Base-by-base conservation (phyloP, 2,113 vertebrate species). In the Scolopax mira region DNA sequence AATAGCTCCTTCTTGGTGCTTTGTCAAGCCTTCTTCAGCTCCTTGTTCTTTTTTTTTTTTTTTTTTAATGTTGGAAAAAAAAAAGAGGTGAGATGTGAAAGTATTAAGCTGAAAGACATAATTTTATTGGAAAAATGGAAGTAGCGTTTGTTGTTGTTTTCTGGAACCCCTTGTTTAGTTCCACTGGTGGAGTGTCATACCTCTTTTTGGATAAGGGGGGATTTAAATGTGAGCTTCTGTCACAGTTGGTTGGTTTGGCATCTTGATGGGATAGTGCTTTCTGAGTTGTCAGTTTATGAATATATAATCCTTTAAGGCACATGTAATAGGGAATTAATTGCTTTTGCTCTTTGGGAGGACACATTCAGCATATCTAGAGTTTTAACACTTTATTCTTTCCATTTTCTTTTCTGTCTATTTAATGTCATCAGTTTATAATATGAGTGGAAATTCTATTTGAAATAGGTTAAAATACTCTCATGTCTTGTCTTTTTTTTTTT, bases 251-350 rank as follows among this genome's bases (percentile, higher is more conserved):
- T 84, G 41, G 39, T 79, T 94, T 87, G 52, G 65, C 28, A 61
- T 44, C 84, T 87, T 89, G 72, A 93, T 90, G 69, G 72, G 39
- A 71, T 81, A 93, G 79, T 89, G 57, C 33, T 90, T 86, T 92
- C 55, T 2, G 57, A 93, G 69, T 72, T 87, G 73, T 72, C 65
- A 87, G 23, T 90, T 96, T 90, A 93, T 81, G 77, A 89, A 89
- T 65, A 64, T 70, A 75, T 92, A 96, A 92, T 81, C 77, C 52
- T 89, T 92, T 90, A 71, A 92, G 72, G 52, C 35, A 67, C 39
- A 60, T 71, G 69, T 89, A 89, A 90, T 89, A 81, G 80, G 52
- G 77, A 94, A 87, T 94, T 90, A 93, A 94, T 97, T 94, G 62
- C 37, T 89, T 94, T 81, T 87, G 39, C 73, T 92, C 70, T 84